Percentiles rank a stretch among this genome's conserved stretches.
phyloP scores from a whole-genome alignment of 2,888 invertebrate species.

The Oegoconia quadripuncta region DNA sequence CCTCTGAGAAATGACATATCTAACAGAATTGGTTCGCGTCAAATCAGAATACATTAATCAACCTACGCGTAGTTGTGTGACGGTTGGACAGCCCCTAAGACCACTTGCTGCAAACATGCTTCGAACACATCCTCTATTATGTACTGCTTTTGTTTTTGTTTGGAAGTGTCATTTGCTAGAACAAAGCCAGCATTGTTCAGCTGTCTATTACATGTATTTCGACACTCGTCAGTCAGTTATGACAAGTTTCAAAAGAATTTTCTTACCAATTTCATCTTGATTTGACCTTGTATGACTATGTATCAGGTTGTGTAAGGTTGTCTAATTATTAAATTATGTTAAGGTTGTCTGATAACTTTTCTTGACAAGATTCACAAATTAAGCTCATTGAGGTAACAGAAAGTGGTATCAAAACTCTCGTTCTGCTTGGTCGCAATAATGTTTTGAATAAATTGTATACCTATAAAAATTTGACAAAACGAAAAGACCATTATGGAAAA shows the following conservation, averaged over 20 bases:
- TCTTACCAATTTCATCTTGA: constrained; percentile 37
- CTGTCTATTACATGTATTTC: constrained; percentile 59
- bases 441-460: too few species aligned
- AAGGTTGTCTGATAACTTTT: constrained; percentile 17
- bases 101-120: constrained; percentile 62
- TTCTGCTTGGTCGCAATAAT: too few species aligned
- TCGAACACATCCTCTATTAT: constrained; percentile 57
- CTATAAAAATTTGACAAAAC: too few species aligned
- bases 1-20: constrained; percentile 35
- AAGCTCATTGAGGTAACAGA: too few species aligned
- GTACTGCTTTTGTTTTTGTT: constrained; percentile 58
- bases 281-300: constrained; percentile 47
- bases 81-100: constrained; percentile 53
- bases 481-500: neutral
- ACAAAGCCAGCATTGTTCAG: constrained; percentile 59
- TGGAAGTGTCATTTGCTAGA: constrained; percentile 46
- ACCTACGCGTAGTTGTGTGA: constrained; percentile 35
- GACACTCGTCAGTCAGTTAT: constrained; percentile 63
- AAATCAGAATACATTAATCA: constrained; percentile 58
- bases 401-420: too few species aligned
- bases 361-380: neutral
- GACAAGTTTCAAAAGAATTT: constrained; percentile 57
- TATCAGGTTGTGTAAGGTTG: constrained; percentile 34
- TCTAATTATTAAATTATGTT: constrained; percentile 32
- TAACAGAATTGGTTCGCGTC: constrained; percentile 38